phyloP scores from a whole-genome alignment of 30 jellyfish, hydroid and myxozoan species.

The Phacellophora camtschatica region DNA sequence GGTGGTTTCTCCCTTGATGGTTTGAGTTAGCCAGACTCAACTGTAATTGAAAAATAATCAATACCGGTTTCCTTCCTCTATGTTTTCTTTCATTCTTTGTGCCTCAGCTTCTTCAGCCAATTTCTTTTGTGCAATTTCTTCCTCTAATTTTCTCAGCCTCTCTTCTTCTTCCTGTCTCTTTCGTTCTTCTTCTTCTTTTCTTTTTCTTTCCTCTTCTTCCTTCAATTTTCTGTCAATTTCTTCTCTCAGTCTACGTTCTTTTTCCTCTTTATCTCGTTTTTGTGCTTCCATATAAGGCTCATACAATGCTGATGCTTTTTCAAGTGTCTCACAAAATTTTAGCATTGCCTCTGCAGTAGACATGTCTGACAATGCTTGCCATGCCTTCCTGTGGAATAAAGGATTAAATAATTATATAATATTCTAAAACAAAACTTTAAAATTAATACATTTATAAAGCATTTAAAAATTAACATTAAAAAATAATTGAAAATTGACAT shows the following conservation, averaged over 20 bases:
- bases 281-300: constrained; percentile 78
- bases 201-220: constrained; percentile 77
- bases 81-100: constrained; percentile 40
- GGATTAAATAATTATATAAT: no score
- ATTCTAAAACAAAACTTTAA: no score
- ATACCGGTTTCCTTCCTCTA: constrained; percentile 41
- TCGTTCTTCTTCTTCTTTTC: constrained; percentile 84
- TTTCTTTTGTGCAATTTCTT: constrained; percentile 67
- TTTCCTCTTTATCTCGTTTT: constrained; percentile 79
- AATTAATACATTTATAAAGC: no score
- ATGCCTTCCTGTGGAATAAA: constrained; percentile 75
- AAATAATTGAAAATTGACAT: no score
- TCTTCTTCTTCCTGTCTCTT: constrained; percentile 86
- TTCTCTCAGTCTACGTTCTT: constrained; percentile 57
- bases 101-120: constrained; percentile 83
- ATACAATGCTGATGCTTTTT: constrained; percentile 54
- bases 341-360: constrained; percentile 67
- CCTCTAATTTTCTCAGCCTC: constrained; percentile 69
- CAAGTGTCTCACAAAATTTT: constrained; percentile 70
- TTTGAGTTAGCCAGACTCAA: no score
- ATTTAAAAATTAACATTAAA: no score
- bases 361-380: constrained; percentile 87
- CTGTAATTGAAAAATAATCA: background rate
- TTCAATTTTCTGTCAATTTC: constrained; percentile 72
- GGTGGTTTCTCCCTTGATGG: no score